Evolutionary conservation across 1,140 invertebrate species (phyloP).

Genomic region (Araneus ventricosus): DNA sequence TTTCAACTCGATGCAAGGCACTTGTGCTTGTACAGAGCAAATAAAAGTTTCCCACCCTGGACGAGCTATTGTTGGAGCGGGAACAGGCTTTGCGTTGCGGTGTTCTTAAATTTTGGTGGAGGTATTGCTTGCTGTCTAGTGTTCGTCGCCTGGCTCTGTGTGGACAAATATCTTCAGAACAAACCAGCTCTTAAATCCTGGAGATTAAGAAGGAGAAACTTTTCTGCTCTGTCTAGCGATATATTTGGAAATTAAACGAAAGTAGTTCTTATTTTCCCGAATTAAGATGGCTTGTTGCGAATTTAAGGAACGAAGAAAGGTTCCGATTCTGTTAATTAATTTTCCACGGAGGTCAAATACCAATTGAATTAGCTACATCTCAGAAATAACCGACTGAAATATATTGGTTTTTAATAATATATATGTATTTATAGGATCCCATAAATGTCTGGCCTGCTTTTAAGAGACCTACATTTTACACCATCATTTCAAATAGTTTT

Average conservation of each 20-base stretch:
- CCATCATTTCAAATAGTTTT: too few relatives aligned
- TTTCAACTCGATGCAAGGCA: slow-evolving; percentile 36
- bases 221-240: not conserved
- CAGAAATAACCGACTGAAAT: too few relatives aligned
- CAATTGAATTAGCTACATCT: too few relatives aligned
- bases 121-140: slow-evolving; percentile 4
- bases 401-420: too few relatives aligned
- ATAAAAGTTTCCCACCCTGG: slow-evolving; percentile 46
- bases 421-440: too few relatives aligned
- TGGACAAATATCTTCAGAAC: slow-evolving; percentile 10
- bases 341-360: too few relatives aligned
- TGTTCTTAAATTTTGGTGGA: slow-evolving; percentile 16
- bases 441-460: too few relatives aligned
- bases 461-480: too few relatives aligned
- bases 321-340: too few relatives aligned
- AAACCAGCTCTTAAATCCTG: not conserved
- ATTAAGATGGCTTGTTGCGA: not conserved
- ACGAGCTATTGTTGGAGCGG: not conserved
- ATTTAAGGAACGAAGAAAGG: too few relatives aligned
- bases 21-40: slow-evolving; percentile 37
- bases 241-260: not conserved
- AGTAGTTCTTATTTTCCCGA: not conserved
- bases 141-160: not conserved
- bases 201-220: not conserved
- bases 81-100: not conserved